These are phyloP conservation scores for Chlorops oryzae DNA, from an alignment of 1,140 invertebrate species.

Conservation along the genomic window DNA sequence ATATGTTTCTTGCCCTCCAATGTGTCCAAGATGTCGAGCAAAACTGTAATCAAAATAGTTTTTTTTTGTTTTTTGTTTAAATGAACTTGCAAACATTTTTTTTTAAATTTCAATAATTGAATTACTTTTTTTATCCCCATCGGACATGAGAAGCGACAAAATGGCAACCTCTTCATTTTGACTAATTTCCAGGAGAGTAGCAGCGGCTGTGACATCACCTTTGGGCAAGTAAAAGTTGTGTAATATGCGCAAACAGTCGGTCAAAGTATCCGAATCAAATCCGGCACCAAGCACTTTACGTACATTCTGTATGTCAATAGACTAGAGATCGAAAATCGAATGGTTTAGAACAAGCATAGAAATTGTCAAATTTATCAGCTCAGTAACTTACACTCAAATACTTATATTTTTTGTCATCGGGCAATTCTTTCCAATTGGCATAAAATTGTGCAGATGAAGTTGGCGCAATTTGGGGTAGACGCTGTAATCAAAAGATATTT, in stretches of 20 bases:
- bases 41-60: no score
- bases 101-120: conserved; percentile 1
- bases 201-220: conserved; percentile 29
- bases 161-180: conserved; percentile 37
- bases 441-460: conserved; percentile 40
- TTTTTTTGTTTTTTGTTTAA: no score
- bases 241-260: conserved; percentile 28
- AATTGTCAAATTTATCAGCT: not conserved
- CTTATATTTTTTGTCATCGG: conserved; percentile 32
- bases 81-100: no score
- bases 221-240: conserved; percentile 34
- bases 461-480: conserved; percentile 25
- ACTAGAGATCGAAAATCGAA: conserved; percentile 19
- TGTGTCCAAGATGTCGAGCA: no score
- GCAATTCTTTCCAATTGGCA: conserved; percentile 39
- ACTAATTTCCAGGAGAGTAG: conserved; percentile 29
- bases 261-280: conserved; percentile 36
- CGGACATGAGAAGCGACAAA: conserved; percentile 36
- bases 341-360: not conserved
- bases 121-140: conserved; percentile 32
- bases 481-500: conserved; percentile 16
- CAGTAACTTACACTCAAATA: conserved; percentile 21
- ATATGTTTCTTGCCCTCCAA: no score
- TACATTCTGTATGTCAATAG: conserved; percentile 28
- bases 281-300: conserved; percentile 39